These are phyloP conservation scores for Propithecus perrieri DNA, from an alignment of 2,797 vertebrate species.

Conservation along the genomic window DNA sequence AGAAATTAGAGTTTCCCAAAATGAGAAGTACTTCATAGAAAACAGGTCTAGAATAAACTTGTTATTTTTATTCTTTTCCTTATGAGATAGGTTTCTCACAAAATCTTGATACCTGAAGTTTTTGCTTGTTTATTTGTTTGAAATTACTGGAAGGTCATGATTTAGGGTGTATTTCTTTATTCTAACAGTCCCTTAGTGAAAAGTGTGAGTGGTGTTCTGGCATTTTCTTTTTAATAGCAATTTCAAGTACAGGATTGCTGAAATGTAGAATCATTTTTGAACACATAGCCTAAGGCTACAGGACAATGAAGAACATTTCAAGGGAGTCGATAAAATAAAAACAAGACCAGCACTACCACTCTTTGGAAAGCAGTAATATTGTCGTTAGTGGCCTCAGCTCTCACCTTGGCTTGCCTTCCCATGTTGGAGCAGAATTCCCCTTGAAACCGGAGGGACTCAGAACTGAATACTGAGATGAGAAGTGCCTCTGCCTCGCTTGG, in stretches of 20 bases:
- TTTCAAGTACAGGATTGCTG: constrained; percentile 57
- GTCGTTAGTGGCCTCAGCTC: background rate
- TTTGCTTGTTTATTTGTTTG: background rate
- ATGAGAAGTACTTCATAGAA: background rate
- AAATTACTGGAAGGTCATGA: background rate
- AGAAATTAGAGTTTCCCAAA: background rate
- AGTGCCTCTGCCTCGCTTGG: background rate
- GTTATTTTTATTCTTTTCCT: background rate
- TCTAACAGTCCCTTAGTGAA: background rate
- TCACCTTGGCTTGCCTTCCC: background rate
- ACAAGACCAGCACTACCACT: background rate
- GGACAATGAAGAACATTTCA: constrained; percentile 7
- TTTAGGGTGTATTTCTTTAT: background rate
- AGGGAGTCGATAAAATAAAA: constrained; percentile 49
- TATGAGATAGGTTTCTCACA: background rate
- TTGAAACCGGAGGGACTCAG: background rate
- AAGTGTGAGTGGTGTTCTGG: background rate
- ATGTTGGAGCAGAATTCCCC: background rate
- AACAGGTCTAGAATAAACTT: background rate
- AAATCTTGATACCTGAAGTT: background rate
- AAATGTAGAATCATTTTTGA: constrained; percentile 59
- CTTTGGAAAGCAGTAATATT: background rate
- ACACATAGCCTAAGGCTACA: constrained; percentile 40
- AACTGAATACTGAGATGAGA: background rate
- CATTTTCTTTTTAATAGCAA: constrained; percentile 62